Evolutionary conservation across 2,888 invertebrate species (phyloP), one percentile per base, ranked within the genome.

Genomic region (Platycnemis pennipes): DNA sequence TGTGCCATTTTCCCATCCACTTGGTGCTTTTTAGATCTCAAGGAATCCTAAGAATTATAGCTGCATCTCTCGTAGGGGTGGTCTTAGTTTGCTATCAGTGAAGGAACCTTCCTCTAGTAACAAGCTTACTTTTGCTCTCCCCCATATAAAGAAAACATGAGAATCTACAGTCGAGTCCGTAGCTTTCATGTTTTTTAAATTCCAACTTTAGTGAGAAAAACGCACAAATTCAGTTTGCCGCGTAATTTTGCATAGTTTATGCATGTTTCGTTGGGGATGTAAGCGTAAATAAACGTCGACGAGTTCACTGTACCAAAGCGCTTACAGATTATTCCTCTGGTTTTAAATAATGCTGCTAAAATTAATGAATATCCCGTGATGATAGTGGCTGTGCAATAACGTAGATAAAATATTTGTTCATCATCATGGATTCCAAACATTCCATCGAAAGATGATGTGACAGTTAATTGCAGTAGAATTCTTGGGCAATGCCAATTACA

Each of bases 341-440:
- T 2, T 77, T 0, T 37, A 16, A 77, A 37, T 77, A 37, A 77
- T 13, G 77, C 77, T 16, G 37, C 4, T 1, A 77, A 13, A 77
- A 37, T 37, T 37, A 37, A 77, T 77, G 77, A 77, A 77, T 31
- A 16, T 11, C 11, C 16, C 13, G 77, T 37, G 16, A 77, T 31
- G 31, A 31, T 77, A 37, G 1, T 1, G 37, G 77, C 31, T 1
- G 37, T 11, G 77, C 26, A 37, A 37, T 77, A 13, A 1, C 37
- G 16, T 77, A 13, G 37, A 77, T 37, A 37, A 77, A 37, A 37
- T 77, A 77, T 77, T 77, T 77, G 77, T 13, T 31, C 16, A 77
- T 77, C 77, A 77, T 77, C 16, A 77, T 37, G 37, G 31, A 77
- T 77, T 77, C 77, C 77, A 77, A 77, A 77, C 77, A 77, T 37